A percentile compares a stretch with the other conserved stretches of the same genome.
phyloP scores from a whole-genome alignment of 2,888 invertebrate genomes.

The Apamea crenata region DNA sequence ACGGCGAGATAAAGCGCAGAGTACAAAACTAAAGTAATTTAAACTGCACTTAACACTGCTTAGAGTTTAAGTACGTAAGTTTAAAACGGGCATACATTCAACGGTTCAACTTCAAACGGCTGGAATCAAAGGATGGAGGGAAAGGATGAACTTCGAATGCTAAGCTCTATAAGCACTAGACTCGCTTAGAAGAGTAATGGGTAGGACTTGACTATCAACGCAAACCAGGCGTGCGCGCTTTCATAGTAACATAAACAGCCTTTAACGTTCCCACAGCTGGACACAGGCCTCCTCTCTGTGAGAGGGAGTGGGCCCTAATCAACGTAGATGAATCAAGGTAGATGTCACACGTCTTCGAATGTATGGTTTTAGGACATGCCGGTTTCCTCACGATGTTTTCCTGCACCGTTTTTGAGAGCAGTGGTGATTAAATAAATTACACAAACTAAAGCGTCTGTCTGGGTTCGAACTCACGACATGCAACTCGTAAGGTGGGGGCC shows the following conservation, averaged over 20 bases:
- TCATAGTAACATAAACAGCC: neutral
- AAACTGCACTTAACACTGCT: constrained; percentile 28
- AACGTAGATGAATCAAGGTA: no score
- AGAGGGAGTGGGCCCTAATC: no score
- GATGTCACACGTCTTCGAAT: no score
- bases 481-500: no score
- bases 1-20: constrained; percentile 18
- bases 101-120: constrained; percentile 16
- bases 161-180: neutral
- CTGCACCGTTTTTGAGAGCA: no score
- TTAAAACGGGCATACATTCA: constrained; percentile 12
- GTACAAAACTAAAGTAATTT: constrained; percentile 49
- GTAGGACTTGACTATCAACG: neutral
- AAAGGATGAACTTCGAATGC: constrained; percentile 13
- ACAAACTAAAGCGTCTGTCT: no score
- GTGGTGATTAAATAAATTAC: no score
- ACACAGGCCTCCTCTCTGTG: no score
- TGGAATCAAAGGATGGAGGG: constrained; percentile 12
- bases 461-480: no score
- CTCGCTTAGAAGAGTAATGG: neutral
- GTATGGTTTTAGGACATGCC: no score
- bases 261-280: neutral
- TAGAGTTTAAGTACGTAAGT: constrained; percentile 42
- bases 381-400: no score
- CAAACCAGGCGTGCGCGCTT: neutral